These are phyloP conservation scores for Silurus meridionalis DNA, from an alignment of 2,113 vertebrate species.

Conservation along the genomic window DNA sequence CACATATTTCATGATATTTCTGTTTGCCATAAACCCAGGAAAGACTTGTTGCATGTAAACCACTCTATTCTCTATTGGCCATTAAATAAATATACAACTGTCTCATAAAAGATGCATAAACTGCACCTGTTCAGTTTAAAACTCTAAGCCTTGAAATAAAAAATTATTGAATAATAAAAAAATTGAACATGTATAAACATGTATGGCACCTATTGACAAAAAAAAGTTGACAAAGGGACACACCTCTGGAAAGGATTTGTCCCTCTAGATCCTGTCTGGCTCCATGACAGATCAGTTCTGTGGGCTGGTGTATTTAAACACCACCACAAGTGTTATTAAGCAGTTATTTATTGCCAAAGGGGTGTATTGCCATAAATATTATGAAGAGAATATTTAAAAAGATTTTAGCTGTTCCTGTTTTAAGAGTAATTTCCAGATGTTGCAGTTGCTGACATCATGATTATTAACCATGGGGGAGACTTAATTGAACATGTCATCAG, in stretches of 20 bases:
- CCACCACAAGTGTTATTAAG: neutral
- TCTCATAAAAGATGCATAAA: constrained; percentile 1
- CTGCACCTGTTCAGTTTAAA: neutral
- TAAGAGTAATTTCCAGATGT: neutral
- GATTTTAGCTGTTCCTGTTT: neutral
- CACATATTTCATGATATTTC: neutral
- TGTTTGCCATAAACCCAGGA: neutral
- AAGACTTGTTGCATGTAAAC: neutral
- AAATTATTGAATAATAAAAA: neutral
- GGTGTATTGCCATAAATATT: neutral
- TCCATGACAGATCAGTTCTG: neutral
- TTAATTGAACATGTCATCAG: neutral
- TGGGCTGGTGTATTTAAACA: neutral
- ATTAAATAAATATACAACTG: constrained; percentile 13
- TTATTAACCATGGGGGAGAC: neutral
- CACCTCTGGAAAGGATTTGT: constrained; percentile 16
- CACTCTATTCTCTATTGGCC: neutral
- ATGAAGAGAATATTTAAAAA: neutral
- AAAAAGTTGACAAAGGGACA: constrained; percentile 10
- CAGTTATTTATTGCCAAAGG: neutral
- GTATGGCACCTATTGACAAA: neutral
- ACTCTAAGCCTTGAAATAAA: neutral
- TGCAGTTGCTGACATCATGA: neutral
- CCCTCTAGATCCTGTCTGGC: neutral
- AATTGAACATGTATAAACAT: neutral